These are phyloP conservation scores for Trinorchestia longiramus DNA, from an alignment of 1,140 invertebrate genomes.

Conservation along the genomic window DNA sequence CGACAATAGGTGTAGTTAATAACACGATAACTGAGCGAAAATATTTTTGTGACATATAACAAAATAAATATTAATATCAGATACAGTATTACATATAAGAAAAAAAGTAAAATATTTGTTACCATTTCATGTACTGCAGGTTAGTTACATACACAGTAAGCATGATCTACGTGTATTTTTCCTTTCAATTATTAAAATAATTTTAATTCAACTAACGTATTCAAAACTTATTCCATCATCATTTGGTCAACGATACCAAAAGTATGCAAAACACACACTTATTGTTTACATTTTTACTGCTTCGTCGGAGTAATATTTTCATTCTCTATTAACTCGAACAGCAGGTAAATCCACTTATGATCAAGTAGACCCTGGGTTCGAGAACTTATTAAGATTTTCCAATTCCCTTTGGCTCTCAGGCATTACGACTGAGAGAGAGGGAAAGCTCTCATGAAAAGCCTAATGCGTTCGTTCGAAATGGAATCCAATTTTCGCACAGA, in stretches of 20 bases:
- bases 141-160: too few relatives aligned
- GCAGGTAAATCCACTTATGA: background rate
- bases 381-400: background rate
- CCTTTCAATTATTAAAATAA: background rate
- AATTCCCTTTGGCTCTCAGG: background rate
- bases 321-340: background rate
- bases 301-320: background rate
- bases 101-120: too few relatives aligned
- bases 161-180: background rate
- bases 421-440: background rate
- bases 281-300: background rate
- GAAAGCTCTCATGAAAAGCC: background rate
- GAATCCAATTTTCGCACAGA: background rate
- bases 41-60: too few relatives aligned
- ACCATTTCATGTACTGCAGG: too few relatives aligned
- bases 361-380: background rate
- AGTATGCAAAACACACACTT: background rate
- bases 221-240: background rate
- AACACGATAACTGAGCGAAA: too few relatives aligned
- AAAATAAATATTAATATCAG: too few relatives aligned
- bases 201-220: background rate
- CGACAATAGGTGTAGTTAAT: too few relatives aligned
- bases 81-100: too few relatives aligned
- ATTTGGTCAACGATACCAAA: background rate
- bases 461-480: background rate